Conservation (phyloP, 2,888 invertebrate genomes). For the Escarpia spicata region DNA sequence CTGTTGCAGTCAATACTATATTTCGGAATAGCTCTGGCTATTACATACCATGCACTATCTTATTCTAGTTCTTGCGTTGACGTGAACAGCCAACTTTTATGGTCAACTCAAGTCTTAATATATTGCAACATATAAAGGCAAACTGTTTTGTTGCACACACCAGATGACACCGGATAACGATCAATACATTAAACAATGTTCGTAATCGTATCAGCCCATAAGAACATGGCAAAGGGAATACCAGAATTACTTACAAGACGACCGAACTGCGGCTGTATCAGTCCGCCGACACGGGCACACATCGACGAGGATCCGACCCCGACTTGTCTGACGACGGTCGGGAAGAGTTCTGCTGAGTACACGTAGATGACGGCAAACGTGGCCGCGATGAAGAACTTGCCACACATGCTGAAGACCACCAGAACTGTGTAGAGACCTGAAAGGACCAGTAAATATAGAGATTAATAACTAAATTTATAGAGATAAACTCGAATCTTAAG, state of each 20-base stretch:
- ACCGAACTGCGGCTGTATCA: constrained; percentile 33
- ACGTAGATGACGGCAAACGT: constrained; percentile 38
- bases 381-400: constrained; percentile 36
- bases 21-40: too few species aligned
- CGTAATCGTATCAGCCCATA: not conserved
- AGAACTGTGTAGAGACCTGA: constrained; percentile 25
- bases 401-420: constrained; percentile 30
- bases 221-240: not conserved
- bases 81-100: too few species aligned
- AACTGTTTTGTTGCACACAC: too few species aligned
- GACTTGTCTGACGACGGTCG: constrained; percentile 39
- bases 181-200: too few species aligned
- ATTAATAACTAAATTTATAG: too few species aligned
- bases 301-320: constrained; percentile 35
- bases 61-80: too few species aligned
- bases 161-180: too few species aligned
- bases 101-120: too few species aligned
- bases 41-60: too few species aligned
- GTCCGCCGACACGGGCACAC: constrained; percentile 34
- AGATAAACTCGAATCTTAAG: too few species aligned
- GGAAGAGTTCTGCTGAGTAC: constrained; percentile 41
- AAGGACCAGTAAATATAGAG: not conserved
- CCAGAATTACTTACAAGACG: constrained; percentile 24
- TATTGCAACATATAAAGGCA: too few species aligned
- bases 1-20: too few species aligned